Evolutionary conservation across 1,140 invertebrate species (phyloP), one percentile per base, ranked within the genome.

Genomic region (Drosophila prosaltans): DNA sequence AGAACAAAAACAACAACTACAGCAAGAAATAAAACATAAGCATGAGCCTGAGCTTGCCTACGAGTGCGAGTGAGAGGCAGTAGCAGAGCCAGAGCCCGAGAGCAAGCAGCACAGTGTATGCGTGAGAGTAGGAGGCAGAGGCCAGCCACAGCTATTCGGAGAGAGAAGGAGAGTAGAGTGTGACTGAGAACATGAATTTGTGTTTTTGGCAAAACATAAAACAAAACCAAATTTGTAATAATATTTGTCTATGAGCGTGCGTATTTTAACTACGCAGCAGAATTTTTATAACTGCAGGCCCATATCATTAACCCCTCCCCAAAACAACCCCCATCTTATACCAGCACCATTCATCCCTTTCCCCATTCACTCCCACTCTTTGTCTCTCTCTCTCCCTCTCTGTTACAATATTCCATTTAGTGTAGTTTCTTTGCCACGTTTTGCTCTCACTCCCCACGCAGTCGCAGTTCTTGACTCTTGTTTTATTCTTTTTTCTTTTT

Each of bases 11-110:
- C 36, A 77, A 79, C 80, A 80, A 70, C 78, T 82, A 78, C 77
- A 86, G 72, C 83, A 86, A 89, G 88, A 83, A 86, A 82, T 77
- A 74, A 83, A 83, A 72, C 76, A 82, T 80, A 76, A 71, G 69
- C 40, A 45, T 76, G 54, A 69, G 65, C 45, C 45, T 51, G 21
- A 51, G 45, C 45, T 51, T 51, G 45, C 45, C 41, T 28, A 43
- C 40, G 32, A 48, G 60, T 41, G 61, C 59, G 26, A 51, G 40
- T 10, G 54, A 43, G 36, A 64, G 60, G 24, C n/a, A 58, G 30
- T 51, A 48, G 45, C 45, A 51, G 26, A 62, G 45, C 39, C 30
- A 58, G 28, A 48, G 57, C 5, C 55, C 54, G 48, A 60, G 60
- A 60, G 36, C 39, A 32, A 7, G 3, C 16, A 48, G 43, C 16